Evolutionary conservation across 2,113 vertebrate species (phyloP).

Genomic region (Notechis scutatus): DNA sequence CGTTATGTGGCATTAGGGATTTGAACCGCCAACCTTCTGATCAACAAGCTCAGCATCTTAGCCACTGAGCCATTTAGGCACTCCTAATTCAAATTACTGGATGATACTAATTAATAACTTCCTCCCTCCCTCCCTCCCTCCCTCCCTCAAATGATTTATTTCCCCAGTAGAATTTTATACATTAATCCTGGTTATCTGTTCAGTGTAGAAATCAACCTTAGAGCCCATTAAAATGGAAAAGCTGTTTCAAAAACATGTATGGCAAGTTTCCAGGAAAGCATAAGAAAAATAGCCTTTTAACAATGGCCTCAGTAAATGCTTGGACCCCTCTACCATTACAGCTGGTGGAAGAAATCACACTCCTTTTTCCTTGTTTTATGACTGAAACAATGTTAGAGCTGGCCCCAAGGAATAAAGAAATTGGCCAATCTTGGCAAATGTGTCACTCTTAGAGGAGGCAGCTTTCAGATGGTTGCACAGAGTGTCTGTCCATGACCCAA

Average conservation of each 20-base stretch:
- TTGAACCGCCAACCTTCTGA: too few relatives aligned
- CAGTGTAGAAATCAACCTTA: neutral
- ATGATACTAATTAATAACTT: neutral
- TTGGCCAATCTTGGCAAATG: neutral
- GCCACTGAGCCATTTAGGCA: too few relatives aligned
- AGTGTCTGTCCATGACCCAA: neutral
- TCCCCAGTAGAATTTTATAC: neutral
- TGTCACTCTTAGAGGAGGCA: neutral
- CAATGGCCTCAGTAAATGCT: neutral
- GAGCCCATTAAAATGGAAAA: neutral
- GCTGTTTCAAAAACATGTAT: neutral
- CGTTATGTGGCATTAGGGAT: too few relatives aligned
- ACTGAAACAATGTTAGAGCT: slow-evolving; percentile 15
- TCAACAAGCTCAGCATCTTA: too few relatives aligned
- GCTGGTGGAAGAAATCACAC: neutral
- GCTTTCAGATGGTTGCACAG: neutral
- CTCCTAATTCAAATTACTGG: neutral
- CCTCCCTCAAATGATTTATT: too few relatives aligned
- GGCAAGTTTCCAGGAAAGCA: neutral
- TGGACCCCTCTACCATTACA: neutral
- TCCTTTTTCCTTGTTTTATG: neutral
- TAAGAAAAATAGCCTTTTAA: neutral
- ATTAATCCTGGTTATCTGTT: neutral
- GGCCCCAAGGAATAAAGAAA: slow-evolving; percentile 4
- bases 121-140: too few relatives aligned